Evolutionary conservation across 2,888 invertebrate genomes (phyloP).

Genomic region (Meta bourneti): DNA sequence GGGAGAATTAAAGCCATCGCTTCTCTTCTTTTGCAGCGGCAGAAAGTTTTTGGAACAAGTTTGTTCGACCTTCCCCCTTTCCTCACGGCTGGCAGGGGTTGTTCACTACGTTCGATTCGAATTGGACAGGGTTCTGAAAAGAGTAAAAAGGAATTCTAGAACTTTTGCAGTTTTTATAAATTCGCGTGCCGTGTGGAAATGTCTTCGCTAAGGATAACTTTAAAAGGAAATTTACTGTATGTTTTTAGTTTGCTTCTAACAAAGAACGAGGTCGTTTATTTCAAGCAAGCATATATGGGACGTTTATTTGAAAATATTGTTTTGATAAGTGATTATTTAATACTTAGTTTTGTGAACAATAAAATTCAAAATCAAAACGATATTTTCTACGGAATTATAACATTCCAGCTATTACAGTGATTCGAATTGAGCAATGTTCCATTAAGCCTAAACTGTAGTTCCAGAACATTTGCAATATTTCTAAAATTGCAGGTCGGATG

Average conservation of each 20-base stretch:
- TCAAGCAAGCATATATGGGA: no score
- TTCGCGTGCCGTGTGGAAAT: background rate
- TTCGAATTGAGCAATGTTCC: no score
- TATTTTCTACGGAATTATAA: no score
- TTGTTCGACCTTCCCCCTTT: background rate
- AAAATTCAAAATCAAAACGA: no score
- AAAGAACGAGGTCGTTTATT: no score
- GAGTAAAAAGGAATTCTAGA: background rate
- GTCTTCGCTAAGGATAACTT: background rate
- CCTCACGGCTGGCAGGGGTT: background rate
- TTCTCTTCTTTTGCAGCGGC: constrained; percentile 18
- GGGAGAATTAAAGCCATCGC: constrained; percentile 60
- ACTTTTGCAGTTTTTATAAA: background rate
- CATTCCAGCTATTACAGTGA: no score
- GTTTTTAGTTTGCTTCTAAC: background rate
- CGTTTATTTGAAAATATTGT: no score
- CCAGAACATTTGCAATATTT: no score
- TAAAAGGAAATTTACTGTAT: background rate
- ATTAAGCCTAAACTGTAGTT: no score
- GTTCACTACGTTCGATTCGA: background rate
- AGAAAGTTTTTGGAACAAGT: constrained; percentile 42
- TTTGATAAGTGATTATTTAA: no score
- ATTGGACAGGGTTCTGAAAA: background rate
- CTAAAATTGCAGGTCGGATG: no score
- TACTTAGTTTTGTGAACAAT: no score